Percentiles rank a stretch among this genome's conserved stretches.
Evolutionary conservation across 2,113 vertebrate genomes (phyloP).

Genomic region (Cyanocitta stelleri): DNA sequence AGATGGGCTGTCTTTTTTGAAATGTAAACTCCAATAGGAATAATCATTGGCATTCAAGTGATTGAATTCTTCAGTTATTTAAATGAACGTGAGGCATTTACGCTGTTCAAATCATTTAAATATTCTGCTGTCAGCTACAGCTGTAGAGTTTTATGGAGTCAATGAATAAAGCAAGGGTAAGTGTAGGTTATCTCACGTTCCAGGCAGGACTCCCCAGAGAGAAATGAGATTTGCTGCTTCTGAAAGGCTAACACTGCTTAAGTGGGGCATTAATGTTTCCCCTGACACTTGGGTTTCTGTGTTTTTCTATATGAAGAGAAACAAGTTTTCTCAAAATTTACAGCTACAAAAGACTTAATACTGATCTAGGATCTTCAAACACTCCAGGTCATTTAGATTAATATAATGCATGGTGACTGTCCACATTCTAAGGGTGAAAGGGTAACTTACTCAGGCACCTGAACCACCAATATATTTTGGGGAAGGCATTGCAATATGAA

Average conservation of each 20-base stretch:
- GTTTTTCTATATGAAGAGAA: constrained; percentile 52
- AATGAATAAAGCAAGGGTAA: constrained; percentile 54
- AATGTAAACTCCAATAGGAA: constrained; percentile 72
- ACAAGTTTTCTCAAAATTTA: constrained; percentile 62
- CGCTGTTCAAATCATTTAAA: constrained; percentile 62
- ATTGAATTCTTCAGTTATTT: constrained; percentile 76
- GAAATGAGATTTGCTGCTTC: constrained; percentile 59
- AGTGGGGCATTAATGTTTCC: constrained; percentile 53
- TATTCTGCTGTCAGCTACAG: constrained; percentile 69
- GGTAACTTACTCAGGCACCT: neutral
- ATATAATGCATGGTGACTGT: neutral
- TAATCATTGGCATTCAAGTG: constrained; percentile 76
- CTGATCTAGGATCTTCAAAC: constrained; percentile 33
- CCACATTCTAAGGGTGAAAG: constrained; percentile 31
- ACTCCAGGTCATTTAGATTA: neutral
- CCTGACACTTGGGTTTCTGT: constrained; percentile 40
- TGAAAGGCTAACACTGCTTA: constrained; percentile 56
- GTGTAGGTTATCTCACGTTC: constrained; percentile 57
- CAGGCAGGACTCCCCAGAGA: constrained; percentile 52
- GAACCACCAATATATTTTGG: neutral
- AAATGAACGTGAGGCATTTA: constrained; percentile 67
- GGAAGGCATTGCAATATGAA: neutral
- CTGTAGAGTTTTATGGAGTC: constrained; percentile 58
- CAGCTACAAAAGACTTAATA: constrained; percentile 43
- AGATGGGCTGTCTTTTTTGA: constrained; percentile 70